Conservation (phyloP, 2,797 vertebrate species). For the Tapirus indicus region DNA sequence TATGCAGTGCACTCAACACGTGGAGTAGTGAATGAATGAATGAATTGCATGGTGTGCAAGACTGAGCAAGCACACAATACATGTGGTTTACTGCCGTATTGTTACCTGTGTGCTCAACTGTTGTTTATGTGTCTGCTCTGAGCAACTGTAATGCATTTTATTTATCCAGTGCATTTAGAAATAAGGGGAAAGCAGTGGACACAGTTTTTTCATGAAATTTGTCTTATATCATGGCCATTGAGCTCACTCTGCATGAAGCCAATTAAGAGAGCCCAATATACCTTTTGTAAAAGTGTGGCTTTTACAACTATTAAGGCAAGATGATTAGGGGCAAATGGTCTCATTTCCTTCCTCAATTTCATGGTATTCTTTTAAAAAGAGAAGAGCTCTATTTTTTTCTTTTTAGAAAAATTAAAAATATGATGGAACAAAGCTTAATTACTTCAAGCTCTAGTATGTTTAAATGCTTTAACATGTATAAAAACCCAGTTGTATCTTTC, state of each 20-base stretch:
- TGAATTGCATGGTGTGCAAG: neutral
- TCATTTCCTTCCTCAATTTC: slow-evolving; percentile 41
- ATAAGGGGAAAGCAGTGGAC: neutral
- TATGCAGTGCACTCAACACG: neutral
- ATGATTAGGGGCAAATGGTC: neutral
- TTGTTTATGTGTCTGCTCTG: neutral
- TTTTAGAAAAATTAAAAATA: slow-evolving; percentile 38
- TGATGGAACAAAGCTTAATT: slow-evolving; percentile 5
- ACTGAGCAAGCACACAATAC: neutral
- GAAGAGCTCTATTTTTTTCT: neutral
- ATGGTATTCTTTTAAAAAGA: neutral
- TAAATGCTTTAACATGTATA: neutral
- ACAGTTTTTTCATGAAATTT: neutral
- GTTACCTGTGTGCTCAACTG: neutral
- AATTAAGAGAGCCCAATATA: neutral
- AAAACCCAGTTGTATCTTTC: slow-evolving; percentile 2
- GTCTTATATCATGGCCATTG: neutral
- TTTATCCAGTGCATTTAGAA: neutral
- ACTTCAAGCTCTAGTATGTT: neutral
- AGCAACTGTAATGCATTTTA: neutral
- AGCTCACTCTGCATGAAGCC: neutral
- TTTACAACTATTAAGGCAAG: neutral
- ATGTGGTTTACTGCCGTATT: neutral
- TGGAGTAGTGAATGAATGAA: neutral
- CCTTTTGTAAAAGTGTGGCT: slow-evolving; percentile 31